Conservation (phyloP, 2,113 vertebrate species). For the Urocolius indicus region DNA sequence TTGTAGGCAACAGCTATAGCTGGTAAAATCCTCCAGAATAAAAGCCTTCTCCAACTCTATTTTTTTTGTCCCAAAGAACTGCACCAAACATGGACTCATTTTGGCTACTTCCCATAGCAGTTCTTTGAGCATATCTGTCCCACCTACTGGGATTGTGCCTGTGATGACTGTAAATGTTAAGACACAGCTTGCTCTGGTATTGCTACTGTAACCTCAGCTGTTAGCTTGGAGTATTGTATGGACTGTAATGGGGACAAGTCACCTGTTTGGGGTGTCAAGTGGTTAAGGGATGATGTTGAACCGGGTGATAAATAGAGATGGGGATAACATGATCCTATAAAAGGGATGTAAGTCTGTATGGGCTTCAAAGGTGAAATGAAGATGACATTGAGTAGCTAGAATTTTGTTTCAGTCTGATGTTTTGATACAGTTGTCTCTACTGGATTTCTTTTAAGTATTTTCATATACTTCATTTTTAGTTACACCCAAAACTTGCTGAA, state of each 20-base stretch:
- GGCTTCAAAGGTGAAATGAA: background rate
- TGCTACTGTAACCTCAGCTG: background rate
- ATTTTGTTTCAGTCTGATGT: background rate
- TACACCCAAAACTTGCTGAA: background rate
- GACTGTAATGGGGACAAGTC: background rate
- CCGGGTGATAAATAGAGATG: background rate
- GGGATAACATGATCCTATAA: background rate
- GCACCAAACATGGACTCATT: background rate
- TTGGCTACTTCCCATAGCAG: background rate
- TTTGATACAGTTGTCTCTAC: background rate
- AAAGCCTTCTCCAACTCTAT: background rate
- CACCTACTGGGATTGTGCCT: background rate
- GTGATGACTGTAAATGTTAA: background rate
- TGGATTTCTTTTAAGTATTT: background rate
- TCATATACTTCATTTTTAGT: background rate
- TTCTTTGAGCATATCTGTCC: background rate
- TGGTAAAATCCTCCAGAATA: background rate
- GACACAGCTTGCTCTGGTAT: background rate
- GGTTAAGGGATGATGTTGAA: background rate
- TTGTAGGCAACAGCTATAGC: background rate
- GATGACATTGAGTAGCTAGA: background rate
- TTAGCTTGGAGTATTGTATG: background rate
- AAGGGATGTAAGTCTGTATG: background rate
- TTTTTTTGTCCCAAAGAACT: background rate
- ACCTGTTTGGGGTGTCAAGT: background rate